Percentiles rank a stretch among this genome's conserved stretches.
Evolutionary conservation across 1,140 invertebrate species (phyloP).

Genomic region (Musca domestica): DNA sequence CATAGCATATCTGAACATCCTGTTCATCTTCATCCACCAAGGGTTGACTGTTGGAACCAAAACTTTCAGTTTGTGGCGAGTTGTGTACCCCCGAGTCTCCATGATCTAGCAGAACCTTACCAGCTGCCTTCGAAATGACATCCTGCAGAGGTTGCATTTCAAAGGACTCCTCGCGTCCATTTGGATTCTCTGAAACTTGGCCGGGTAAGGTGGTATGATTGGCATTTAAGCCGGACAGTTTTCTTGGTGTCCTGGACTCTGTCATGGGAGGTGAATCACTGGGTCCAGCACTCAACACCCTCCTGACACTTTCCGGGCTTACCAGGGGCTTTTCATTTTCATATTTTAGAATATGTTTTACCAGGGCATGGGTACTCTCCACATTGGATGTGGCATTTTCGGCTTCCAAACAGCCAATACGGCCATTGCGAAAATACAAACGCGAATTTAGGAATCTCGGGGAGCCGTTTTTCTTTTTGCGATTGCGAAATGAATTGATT

Average conservation of each 20-base stretch:
- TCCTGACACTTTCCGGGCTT: constrained; percentile 44
- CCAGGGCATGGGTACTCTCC: constrained; percentile 48
- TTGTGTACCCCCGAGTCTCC: constrained; percentile 17
- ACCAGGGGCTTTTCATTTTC: constrained; percentile 49
- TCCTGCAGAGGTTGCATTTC: constrained; percentile 31
- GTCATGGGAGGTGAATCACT: background rate
- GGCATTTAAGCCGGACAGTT: constrained; percentile 9
- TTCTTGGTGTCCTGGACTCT: background rate
- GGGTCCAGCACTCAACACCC: constrained; percentile 31
- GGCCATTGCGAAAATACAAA: constrained; percentile 49
- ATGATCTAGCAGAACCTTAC: constrained; percentile 25
- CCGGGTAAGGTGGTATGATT: constrained; percentile 37
- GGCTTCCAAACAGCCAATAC: constrained; percentile 50
- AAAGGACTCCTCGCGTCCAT: constrained; percentile 31
- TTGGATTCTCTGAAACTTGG: constrained; percentile 26
- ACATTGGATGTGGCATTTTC: constrained; percentile 47
- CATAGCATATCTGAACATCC: constrained; percentile 51
- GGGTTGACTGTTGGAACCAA: constrained; percentile 24
- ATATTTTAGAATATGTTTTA: constrained; percentile 47
- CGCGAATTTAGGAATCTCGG: constrained; percentile 46
- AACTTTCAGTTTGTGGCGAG: constrained; percentile 3
- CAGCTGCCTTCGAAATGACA: constrained; percentile 26
- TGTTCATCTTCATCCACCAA: constrained; percentile 44
- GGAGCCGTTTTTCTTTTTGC: constrained; percentile 38
- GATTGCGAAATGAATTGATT: constrained; percentile 44